phyloP scores from a whole-genome alignment of 2,888 invertebrate species.

The Diloba caeruleocephala region DNA sequence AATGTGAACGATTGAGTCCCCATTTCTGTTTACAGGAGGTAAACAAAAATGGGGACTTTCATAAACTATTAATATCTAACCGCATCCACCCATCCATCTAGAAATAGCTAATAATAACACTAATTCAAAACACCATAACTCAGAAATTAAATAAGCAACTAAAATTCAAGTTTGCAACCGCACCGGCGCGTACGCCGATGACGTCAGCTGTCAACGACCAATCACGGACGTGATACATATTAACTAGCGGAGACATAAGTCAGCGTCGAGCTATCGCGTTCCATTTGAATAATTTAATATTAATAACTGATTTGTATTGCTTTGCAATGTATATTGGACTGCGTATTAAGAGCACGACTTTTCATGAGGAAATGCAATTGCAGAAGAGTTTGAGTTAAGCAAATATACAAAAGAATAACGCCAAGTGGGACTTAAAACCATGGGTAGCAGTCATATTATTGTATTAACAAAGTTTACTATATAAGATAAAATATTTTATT shows the following conservation, averaged over 20 bases:
- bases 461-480: too few relatives aligned
- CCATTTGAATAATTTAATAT: conserved; percentile 57
- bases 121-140: conserved; percentile 35
- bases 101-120: too few relatives aligned
- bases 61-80: too few relatives aligned
- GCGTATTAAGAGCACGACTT: conserved; percentile 35
- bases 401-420: background rate
- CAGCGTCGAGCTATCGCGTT: conserved; percentile 48
- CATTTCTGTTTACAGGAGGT: too few relatives aligned
- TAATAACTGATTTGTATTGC: conserved; percentile 45
- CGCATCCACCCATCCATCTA: too few relatives aligned
- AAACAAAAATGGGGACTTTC: too few relatives aligned
- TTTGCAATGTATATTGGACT: conserved; percentile 39
- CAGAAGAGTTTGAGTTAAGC: too few relatives aligned
- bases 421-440: too few relatives aligned
- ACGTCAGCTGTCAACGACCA: conserved; percentile 74
- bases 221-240: conserved; percentile 73
- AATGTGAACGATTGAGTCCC: too few relatives aligned
- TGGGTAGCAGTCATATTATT: too few relatives aligned
- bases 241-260: conserved; percentile 63
- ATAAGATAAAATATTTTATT: conserved; percentile 1
- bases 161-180: conserved; percentile 46
- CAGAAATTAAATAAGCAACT: conserved; percentile 44
- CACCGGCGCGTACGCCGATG: conserved; percentile 57
- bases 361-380: too few relatives aligned